Percentiles rank a stretch among this genome's conserved stretches.
These are phyloP conservation scores for Himantopus leucocephalus DNA, from an alignment of 2,113 vertebrate species.

Conservation along the genomic window DNA sequence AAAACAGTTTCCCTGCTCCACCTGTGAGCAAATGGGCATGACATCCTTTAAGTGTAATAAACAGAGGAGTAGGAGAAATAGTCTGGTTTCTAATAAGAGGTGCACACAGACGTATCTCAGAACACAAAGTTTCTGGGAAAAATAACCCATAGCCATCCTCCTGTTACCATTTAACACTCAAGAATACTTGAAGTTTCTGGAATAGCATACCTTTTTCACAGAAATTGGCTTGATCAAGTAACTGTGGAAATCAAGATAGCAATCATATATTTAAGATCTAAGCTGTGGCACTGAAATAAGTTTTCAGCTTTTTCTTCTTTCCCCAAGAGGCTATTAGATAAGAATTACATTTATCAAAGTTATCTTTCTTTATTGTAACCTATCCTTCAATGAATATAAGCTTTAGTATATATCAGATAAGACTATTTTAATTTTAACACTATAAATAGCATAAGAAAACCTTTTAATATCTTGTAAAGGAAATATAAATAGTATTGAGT, in stretches of 20 bases:
- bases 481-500: background rate
- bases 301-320: background rate
- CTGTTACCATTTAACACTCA: background rate
- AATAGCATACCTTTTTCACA: background rate
- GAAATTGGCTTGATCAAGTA: background rate
- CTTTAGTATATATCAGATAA: background rate
- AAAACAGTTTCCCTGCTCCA: background rate
- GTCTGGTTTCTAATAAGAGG: background rate
- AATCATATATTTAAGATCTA: background rate
- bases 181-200: background rate
- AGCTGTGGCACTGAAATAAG: background rate
- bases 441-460: background rate
- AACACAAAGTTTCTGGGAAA: background rate
- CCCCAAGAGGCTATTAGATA: background rate
- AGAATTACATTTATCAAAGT: background rate
- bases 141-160: background rate
- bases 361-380: background rate
- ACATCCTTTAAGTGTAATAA: background rate
- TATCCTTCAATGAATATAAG: background rate
- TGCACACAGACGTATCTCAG: background rate
- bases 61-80: background rate
- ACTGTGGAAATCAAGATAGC: background rate
- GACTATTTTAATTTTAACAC: background rate
- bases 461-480: background rate
- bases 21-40: fast-evolving